These are phyloP conservation scores for Brachyhypopomus occidentalis DNA, from an alignment of 2,113 vertebrate genomes.

Conservation along the genomic window DNA sequence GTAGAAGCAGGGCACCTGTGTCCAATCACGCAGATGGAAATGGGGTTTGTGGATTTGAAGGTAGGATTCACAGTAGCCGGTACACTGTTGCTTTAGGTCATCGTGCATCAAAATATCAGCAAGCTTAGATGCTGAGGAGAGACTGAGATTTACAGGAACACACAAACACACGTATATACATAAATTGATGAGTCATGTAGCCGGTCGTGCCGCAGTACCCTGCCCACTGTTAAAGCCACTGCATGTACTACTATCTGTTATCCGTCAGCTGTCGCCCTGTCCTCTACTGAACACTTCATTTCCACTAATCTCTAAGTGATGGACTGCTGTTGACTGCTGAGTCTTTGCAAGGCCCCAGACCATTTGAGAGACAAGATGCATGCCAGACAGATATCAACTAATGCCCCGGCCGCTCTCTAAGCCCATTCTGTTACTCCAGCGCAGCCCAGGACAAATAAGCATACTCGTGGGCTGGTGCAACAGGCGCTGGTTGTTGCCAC, in stretches of 20 bases:
- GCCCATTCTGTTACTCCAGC: conserved; percentile 47
- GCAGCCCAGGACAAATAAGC: conserved; percentile 42
- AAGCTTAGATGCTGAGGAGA: conserved; percentile 66
- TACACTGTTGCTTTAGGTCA: conserved; percentile 78
- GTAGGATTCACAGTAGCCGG: conserved; percentile 61
- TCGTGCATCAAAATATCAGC: conserved; percentile 68
- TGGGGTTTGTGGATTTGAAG: conserved; percentile 54
- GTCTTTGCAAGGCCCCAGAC: conserved; percentile 62
- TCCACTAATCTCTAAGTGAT: conserved; percentile 62
- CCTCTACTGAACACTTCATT: conserved; percentile 7
- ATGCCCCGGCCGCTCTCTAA: conserved; percentile 66
- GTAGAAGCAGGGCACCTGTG: conserved; percentile 17
- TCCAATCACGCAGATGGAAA: conserved; percentile 57
- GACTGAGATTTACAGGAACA: conserved; percentile 64
- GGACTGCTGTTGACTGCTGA: conserved; percentile 64
- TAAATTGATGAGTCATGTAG: neutral
- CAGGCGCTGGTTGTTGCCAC: conserved; percentile 66
- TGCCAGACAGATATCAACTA: conserved; percentile 62
- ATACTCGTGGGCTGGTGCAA: conserved; percentile 50
- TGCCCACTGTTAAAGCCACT: neutral
- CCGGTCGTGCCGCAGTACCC: too few relatives aligned
- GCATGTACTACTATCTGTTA: neutral
- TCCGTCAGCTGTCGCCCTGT: neutral
- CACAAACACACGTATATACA: conserved; percentile 32
- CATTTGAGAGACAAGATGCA: conserved; percentile 65